These are phyloP conservation scores for Temnopleurus reevesii DNA, from an alignment of 53 echinoderm and acorn worm species.

Conservation along the genomic window DNA sequence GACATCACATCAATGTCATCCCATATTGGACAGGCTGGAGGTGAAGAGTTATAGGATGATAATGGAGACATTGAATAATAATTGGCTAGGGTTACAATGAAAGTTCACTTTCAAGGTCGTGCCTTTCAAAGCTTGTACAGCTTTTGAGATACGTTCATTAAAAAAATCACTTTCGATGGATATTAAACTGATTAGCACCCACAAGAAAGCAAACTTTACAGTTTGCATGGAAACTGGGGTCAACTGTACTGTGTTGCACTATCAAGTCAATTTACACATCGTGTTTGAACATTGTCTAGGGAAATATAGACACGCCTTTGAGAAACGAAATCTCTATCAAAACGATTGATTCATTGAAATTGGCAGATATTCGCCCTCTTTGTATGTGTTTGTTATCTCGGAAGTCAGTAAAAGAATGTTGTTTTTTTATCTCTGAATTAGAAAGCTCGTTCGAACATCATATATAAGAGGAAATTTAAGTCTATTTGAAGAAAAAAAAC, in stretches of 20 bases:
- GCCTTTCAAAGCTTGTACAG: background rate
- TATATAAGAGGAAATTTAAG: too few relatives aligned
- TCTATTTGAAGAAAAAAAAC: too few relatives aligned
- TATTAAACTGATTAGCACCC: background rate
- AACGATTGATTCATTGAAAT: background rate
- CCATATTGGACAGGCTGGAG: background rate
- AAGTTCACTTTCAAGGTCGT: constrained; percentile 34
- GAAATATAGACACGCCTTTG: constrained; percentile 1
- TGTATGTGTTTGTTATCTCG: too few relatives aligned
- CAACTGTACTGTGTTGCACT: constrained; percentile 9
- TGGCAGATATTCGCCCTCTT: too few relatives aligned
- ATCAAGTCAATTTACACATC: constrained; percentile 5
- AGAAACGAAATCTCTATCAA: constrained; percentile 2
- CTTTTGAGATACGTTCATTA: background rate
- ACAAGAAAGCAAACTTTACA: constrained; percentile 3
- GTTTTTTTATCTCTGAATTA: too few relatives aligned
- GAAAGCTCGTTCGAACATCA: too few relatives aligned
- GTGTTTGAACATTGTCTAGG: constrained; percentile 28
- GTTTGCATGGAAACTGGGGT: background rate
- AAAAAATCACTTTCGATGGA: background rate
- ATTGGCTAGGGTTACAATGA: background rate
- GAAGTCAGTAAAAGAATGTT: too few relatives aligned
- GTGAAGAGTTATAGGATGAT: background rate
- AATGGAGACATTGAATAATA: constrained; percentile 4
- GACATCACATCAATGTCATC: too few relatives aligned